A percentile compares a stretch with the other conserved stretches of the same genome.
phyloP scores from a whole-genome alignment of 2,888 invertebrate species.

The Dolomedes plantarius region DNA sequence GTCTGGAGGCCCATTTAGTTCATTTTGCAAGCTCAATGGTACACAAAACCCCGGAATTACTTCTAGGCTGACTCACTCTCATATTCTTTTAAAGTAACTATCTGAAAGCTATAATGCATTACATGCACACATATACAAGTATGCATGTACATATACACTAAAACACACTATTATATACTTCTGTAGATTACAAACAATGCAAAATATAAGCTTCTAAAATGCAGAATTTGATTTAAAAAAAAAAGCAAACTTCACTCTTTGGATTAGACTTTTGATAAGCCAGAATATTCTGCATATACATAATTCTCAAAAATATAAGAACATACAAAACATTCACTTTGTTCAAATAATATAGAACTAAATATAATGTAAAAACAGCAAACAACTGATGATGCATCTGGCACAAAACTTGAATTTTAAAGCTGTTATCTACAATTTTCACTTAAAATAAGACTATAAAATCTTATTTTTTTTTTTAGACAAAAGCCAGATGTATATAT shows the following conservation, averaged over 20 bases:
- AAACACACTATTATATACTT: neutral
- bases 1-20: no score
- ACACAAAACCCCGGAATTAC: no score
- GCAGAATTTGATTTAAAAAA: neutral
- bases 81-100: no score
- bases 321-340: neutral
- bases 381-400: neutral
- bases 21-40: no score
- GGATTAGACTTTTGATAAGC: neutral
- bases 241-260: neutral
- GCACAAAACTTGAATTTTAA: neutral
- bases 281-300: neutral
- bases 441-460: neutral
- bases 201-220: neutral
- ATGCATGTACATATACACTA: neutral
- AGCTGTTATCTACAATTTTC: neutral
- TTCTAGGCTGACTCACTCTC: no score
- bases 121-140: neutral
- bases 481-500: neutral
- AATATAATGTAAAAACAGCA: neutral
- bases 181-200: neutral
- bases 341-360: neutral
- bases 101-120: no score
- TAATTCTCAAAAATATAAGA: neutral
- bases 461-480: neutral